These are phyloP conservation scores for Trogon melanurus DNA, from an alignment of 2,113 vertebrate genomes.

Conservation along the genomic window DNA sequence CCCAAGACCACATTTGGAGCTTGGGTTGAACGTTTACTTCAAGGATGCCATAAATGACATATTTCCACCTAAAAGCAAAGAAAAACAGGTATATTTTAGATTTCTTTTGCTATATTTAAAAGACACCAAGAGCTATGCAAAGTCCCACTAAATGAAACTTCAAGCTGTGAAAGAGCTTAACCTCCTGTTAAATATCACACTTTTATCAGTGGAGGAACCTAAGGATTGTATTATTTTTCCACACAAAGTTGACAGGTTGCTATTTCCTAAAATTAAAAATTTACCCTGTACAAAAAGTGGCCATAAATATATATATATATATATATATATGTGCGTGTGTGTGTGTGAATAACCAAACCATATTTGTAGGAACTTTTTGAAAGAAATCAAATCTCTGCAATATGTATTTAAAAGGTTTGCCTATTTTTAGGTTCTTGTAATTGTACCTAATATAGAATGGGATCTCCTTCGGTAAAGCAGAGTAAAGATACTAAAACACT, in stretches of 20 bases:
- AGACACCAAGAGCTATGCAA: background rate
- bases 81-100: background rate
- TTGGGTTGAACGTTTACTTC: slow-evolving; percentile 90
- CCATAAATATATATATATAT: background rate
- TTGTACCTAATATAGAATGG: background rate
- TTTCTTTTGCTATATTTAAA: background rate
- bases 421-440: background rate
- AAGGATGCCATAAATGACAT: slow-evolving; percentile 84
- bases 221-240: background rate
- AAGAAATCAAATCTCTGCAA: background rate
- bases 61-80: slow-evolving; percentile 87
- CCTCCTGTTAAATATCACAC: background rate
- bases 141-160: background rate
- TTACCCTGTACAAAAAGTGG: background rate
- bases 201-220: background rate
- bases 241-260: background rate
- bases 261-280: background rate
- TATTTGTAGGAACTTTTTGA: background rate
- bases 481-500: background rate
- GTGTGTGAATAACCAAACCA: background rate
- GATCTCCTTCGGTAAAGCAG: background rate
- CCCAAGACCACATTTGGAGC: slow-evolving; percentile 96
- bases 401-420: background rate
- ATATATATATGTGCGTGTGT: too few species aligned
- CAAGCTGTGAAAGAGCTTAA: background rate